Evolutionary conservation across 2,113 vertebrate species (phyloP).

Genomic region (Oplegnathus fasciatus): DNA sequence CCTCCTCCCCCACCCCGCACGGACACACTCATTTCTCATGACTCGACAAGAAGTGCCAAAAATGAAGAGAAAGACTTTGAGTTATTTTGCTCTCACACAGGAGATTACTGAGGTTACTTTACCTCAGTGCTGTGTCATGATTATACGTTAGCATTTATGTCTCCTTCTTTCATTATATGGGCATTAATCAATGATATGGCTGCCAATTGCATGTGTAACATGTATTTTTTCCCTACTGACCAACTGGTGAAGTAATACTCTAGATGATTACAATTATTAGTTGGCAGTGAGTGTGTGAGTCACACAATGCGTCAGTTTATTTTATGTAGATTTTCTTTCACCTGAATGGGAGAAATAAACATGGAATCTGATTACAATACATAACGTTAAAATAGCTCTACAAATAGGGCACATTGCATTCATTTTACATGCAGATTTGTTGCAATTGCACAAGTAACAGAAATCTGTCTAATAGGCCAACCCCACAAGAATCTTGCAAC

Average conservation of each 20-base stretch:
- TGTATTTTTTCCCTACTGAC: neutral
- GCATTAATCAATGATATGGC: neutral
- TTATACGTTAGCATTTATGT: neutral
- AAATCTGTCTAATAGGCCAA: neutral
- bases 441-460: neutral
- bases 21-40: slow-evolving; percentile 4
- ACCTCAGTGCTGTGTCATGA: neutral
- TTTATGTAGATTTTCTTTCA: neutral
- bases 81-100: neutral
- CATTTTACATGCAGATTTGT: neutral
- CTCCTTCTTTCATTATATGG: neutral
- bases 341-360: neutral
- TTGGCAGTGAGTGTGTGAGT: neutral
- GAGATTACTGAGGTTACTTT: neutral
- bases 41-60: slow-evolving; percentile 12
- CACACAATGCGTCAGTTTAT: neutral
- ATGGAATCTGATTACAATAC: neutral
- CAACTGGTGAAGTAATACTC: neutral
- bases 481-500: neutral
- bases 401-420: neutral
- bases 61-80: neutral
- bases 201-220: neutral
- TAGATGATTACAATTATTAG: neutral
- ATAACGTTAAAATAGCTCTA: neutral
- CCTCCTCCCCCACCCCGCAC: neutral